These are phyloP conservation scores for Craniophora ligustri DNA, from an alignment of 2,888 invertebrate species.

Conservation along the genomic window DNA sequence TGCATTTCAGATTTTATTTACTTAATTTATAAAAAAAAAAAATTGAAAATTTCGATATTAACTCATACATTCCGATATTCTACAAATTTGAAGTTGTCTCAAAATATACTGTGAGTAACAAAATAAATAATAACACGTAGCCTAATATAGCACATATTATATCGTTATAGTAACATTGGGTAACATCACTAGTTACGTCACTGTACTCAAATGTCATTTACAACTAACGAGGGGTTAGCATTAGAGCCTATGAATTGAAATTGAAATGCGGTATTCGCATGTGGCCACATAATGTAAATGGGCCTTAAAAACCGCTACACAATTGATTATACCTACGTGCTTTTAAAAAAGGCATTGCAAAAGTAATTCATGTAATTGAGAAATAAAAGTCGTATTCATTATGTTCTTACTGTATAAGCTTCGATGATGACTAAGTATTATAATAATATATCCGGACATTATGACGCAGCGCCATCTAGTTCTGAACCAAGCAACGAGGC, in stretches of 20 bases:
- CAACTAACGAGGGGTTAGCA: constrained; percentile 22
- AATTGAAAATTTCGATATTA: too few species aligned
- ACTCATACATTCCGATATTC: too few species aligned
- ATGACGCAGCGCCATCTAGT: too few species aligned
- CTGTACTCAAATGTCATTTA: constrained; percentile 24
- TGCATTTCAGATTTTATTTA: too few species aligned
- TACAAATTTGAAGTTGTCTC: too few species aligned
- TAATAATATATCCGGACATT: too few species aligned
- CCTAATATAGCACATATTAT: too few species aligned
- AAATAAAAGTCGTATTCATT: not conserved
- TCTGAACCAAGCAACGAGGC: too few species aligned
- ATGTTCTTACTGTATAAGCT: too few species aligned
- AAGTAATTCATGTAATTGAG: not conserved
- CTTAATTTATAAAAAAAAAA: too few species aligned
- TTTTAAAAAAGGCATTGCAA: not conserved
- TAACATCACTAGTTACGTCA: not conserved
- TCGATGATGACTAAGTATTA: too few species aligned
- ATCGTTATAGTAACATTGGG: not conserved
- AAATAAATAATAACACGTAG: not conserved
- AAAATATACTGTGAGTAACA: too few species aligned
- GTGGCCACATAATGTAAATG: constrained; percentile 27
- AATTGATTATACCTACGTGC: not conserved
- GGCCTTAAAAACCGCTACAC: constrained; percentile 2
- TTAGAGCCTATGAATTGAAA: constrained; percentile 22
- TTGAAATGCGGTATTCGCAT: constrained; percentile 20